These are phyloP conservation scores for Trichosurus vulpecula DNA, from an alignment of 2,797 vertebrate genomes.

Conservation along the genomic window DNA sequence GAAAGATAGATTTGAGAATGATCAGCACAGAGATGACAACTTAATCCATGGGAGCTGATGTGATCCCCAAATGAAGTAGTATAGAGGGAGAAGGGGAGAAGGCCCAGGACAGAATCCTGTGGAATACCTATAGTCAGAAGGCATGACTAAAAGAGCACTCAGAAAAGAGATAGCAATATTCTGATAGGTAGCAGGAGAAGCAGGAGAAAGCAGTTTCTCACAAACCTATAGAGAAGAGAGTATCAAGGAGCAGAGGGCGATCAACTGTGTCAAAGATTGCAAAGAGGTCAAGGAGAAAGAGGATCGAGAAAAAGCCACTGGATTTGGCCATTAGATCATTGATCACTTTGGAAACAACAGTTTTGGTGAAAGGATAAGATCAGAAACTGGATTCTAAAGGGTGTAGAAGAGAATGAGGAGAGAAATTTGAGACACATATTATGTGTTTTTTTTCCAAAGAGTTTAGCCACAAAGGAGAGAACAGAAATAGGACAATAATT, in stretches of 20 bases:
- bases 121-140: too few species aligned
- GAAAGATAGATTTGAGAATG: neutral
- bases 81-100: neutral
- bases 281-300: neutral
- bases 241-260: neutral
- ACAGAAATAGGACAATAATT: neutral
- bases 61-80: neutral
- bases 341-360: neutral
- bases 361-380: too few species aligned
- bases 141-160: neutral
- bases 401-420: too few species aligned
- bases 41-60: neutral
- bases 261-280: neutral
- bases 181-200: neutral
- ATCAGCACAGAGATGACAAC: neutral
- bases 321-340: neutral
- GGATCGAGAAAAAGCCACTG: too few species aligned
- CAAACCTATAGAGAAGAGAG: neutral
- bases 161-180: neutral
- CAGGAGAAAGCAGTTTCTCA: neutral
- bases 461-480: neutral
- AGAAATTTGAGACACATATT: too few species aligned
- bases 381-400: too few species aligned
- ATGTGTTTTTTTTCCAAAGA: too few species aligned
- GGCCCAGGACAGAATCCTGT: too few species aligned